A percentile compares a stretch with the other conserved stretches of the same genome.
Evolutionary conservation across 2,888 invertebrate genomes (phyloP).

Genomic region (Cryptops parisi): DNA sequence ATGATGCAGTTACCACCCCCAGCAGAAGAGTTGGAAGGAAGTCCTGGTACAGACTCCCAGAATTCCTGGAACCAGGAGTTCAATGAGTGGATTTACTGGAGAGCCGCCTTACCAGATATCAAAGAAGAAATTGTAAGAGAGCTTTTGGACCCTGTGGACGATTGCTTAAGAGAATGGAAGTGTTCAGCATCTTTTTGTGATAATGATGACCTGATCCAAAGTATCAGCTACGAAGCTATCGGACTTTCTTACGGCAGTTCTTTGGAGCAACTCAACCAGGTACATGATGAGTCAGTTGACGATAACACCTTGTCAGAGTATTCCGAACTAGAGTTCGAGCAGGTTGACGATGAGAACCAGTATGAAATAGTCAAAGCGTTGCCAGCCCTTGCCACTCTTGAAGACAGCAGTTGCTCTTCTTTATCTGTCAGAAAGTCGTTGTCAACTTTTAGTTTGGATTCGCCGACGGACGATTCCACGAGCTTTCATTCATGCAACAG

Average conservation of each 20-base stretch:
- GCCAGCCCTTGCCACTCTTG: constrained; percentile 7
- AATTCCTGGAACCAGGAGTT: constrained; percentile 7
- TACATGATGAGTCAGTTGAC: neutral
- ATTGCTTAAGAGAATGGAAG: neutral
- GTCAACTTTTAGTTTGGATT: neutral
- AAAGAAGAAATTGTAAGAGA: constrained; percentile 2
- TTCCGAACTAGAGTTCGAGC: neutral
- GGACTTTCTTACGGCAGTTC: neutral
- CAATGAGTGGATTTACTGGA: constrained; percentile 10
- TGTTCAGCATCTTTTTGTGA: neutral
- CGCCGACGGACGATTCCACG: neutral
- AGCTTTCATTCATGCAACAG: neutral
- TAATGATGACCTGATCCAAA: neutral
- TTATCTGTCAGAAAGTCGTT: neutral
- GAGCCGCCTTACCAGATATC: constrained; percentile 2
- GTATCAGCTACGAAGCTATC: neutral
- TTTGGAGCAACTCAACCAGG: no score
- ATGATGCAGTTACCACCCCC: neutral
- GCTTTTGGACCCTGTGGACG: neutral
- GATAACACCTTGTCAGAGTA: neutral
- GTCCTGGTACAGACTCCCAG: constrained; percentile 2
- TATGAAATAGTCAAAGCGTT: constrained; percentile 8
- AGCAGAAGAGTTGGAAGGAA: neutral
- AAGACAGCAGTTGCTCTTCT: neutral
- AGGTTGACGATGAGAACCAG: neutral